These are phyloP conservation scores for Siniperca obscura DNA, from an alignment of 2,797 vertebrate species.

Conservation along the genomic window DNA sequence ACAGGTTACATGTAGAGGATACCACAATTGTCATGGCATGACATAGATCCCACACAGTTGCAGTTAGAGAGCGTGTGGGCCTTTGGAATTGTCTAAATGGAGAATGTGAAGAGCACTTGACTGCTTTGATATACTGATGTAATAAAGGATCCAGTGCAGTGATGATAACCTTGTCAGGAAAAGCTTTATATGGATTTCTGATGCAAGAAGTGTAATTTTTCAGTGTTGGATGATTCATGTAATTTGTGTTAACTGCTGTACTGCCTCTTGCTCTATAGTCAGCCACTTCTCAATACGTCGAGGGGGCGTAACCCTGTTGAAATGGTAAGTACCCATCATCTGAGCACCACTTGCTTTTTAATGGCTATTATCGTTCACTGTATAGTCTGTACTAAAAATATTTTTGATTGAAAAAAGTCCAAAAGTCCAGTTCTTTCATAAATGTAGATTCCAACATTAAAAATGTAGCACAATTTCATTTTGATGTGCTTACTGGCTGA, in stretches of 20 bases:
- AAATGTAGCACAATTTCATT: not conserved
- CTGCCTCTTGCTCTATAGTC: conserved; percentile 37
- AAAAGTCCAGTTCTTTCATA: not conserved
- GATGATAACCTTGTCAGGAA: conserved; percentile 50
- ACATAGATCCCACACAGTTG: conserved; percentile 29
- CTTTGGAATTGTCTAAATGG: conserved; percentile 37
- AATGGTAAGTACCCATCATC: conserved; percentile 35
- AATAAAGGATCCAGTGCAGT: conserved; percentile 47
- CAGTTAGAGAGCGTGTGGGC: conserved; percentile 25
- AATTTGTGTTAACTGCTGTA: conserved; percentile 60
- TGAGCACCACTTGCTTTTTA: conserved; percentile 33
- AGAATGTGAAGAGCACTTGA: conserved; percentile 48
- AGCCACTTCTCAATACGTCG: conserved; percentile 23
- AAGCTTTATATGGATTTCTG: conserved; percentile 57
- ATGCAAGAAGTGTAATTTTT: conserved; percentile 44
- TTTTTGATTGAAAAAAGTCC: conserved; percentile 11
- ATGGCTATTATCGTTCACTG: conserved; percentile 26
- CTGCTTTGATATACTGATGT: conserved; percentile 43
- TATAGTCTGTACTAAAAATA: conserved; percentile 9
- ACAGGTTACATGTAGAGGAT: conserved; percentile 35
- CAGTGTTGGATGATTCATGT: conserved; percentile 61
- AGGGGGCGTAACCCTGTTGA: conserved; percentile 33
- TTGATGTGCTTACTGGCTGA: not conserved
- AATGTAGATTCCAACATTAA: not conserved
- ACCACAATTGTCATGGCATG: conserved; percentile 12